These are phyloP conservation scores for Drosophila birchii DNA, from an alignment of 2,888 invertebrate genomes.

Conservation along the genomic window DNA sequence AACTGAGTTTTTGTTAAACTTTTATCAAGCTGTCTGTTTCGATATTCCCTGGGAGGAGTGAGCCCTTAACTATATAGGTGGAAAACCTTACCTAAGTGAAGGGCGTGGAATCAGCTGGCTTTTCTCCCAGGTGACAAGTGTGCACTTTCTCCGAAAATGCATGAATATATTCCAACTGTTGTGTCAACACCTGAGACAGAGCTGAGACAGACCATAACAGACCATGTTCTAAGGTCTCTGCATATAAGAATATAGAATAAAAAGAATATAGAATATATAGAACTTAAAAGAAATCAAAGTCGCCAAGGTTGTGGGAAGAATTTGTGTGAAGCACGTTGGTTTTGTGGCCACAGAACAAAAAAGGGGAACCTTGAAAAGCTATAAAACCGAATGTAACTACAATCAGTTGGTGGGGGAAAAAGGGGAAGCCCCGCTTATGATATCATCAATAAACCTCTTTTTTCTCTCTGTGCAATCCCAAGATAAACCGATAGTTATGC, in stretches of 20 bases:
- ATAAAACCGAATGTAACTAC: slow-evolving; percentile 21
- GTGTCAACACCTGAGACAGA: slow-evolving; percentile 11
- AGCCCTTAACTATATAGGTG: background rate
- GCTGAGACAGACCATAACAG: no score
- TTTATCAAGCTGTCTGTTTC: background rate
- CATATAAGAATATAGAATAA: slow-evolving; percentile 12
- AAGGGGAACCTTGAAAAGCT: slow-evolving; percentile 45
- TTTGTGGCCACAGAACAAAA: slow-evolving; percentile 19
- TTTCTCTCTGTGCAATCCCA: background rate
- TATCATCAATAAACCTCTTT: background rate
- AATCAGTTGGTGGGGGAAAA: background rate
- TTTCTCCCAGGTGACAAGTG: slow-evolving; percentile 48
- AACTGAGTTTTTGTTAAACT: background rate
- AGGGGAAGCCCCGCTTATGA: background rate
- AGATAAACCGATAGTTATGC: slow-evolving; percentile 42
- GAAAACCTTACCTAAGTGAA: background rate
- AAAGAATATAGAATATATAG: background rate
- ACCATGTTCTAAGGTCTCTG: slow-evolving; percentile 5
- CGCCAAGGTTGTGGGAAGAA: slow-evolving; percentile 53
- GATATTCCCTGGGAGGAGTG: background rate
- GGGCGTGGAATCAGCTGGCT: slow-evolving; percentile 28
- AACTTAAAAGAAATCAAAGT: slow-evolving; percentile 17
- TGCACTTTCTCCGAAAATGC: slow-evolving; percentile 61
- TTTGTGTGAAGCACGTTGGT: slow-evolving; percentile 30
- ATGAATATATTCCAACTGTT: slow-evolving; percentile 62